These are phyloP conservation scores for Folsomia manolachei DNA, from an alignment of 2,888 invertebrate genomes.

Conservation along the genomic window DNA sequence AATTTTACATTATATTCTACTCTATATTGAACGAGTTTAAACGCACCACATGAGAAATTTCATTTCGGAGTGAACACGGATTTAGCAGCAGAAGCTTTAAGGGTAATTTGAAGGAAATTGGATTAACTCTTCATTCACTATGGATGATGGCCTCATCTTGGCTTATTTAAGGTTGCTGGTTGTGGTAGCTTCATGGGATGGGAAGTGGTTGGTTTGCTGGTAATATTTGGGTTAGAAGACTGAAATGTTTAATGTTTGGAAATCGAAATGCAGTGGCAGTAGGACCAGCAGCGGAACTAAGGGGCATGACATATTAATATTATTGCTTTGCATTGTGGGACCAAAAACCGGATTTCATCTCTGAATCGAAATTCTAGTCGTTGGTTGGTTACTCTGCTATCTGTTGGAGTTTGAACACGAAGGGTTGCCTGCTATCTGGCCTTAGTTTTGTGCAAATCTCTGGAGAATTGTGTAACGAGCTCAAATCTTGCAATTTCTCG, in stretches of 20 bases:
- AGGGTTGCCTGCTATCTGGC: not conserved
- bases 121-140: not conserved
- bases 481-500: not conserved
- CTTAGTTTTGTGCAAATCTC: not conserved
- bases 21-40: not conserved
- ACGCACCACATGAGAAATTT: too few relatives aligned
- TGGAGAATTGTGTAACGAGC: not conserved
- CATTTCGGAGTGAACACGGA: not conserved
- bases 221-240: not conserved
- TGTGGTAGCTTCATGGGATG: not conserved
- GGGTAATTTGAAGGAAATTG: slow-evolving; percentile 4
- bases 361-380: not conserved
- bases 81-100: not conserved
- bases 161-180: not conserved
- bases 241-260: not conserved
- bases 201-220: not conserved
- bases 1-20: not conserved
- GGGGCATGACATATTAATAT: slow-evolving; percentile 5
- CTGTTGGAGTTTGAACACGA: not conserved
- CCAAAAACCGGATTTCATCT: not conserved
- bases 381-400: not conserved
- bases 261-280: not conserved
- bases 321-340: slow-evolving; percentile 1
- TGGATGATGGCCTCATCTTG: not conserved
- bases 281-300: slow-evolving; percentile 7